Base-by-base conservation (phyloP, 2,888 invertebrate species). In the Napeogenes sylphis region DNA sequence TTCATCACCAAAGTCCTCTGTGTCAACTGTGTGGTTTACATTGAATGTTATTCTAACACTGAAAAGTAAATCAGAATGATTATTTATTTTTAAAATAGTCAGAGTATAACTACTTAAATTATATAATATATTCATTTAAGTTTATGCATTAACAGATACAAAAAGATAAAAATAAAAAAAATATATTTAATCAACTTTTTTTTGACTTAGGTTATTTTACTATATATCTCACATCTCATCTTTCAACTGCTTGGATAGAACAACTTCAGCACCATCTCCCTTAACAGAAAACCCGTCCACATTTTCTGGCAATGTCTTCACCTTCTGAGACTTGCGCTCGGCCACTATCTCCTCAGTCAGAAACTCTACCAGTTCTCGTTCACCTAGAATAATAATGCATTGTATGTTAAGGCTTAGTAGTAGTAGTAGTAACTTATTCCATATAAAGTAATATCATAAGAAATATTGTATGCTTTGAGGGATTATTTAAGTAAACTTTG, bases 1-100 rank as follows among this genome's bases (percentile, higher is more conserved):
- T 70, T 94, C 93, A 2, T 94, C 92, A 56, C 94, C 95, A 4
- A 92, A 78, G 2, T 94, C 94, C 59, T 96, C 96, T 0, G 96
- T 92, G 79, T 98, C 97, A 0, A 99, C 98, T 0, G 98, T 96
- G 84, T 98, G 97, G 83, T 99, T 99, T 0, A 99, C 95, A 81
- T 98, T 98, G 83, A 98, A 96, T 62, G 93, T 94, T 55, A 75
- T 71, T 66, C 70, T 78, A 57, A 88, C 70, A 45, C 87, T 87
- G 81, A 45, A 75, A 71, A n/a, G 4, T 14, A 32, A 63, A 62
- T 85, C 10, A 12, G 35, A 32, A 51, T 13, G 45, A 55, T 51
- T 12, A 10, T 42, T 42, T 10, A 8, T 8, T 6, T 10, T 4
- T 38, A 38, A 3, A 38, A 38, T 38, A 21, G 21, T 21, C 21